phyloP scores from a whole-genome alignment of 2,113 vertebrate genomes.

The Sceloporus undulatus region DNA sequence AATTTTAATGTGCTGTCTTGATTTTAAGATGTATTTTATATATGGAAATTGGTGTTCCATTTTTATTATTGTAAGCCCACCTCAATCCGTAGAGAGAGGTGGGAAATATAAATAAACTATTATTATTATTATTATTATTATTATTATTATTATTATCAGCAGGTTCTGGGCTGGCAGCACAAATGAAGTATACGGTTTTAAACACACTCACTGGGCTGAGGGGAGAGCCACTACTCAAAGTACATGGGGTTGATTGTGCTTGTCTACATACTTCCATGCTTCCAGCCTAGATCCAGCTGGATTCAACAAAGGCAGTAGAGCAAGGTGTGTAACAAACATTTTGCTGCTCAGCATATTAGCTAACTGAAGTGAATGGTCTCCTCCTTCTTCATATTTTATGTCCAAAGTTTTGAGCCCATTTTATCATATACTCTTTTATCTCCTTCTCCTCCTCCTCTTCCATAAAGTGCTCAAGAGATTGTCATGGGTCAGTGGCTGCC shows the following conservation, averaged over 20 bases:
- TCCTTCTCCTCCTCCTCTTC: too few species aligned
- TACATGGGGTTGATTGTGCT: not conserved
- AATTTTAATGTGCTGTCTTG: too few species aligned
- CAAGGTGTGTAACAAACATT: not conserved
- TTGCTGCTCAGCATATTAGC: not conserved
- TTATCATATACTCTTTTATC: too few species aligned
- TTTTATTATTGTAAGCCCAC: too few species aligned
- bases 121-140: too few species aligned
- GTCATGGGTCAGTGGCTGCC: not conserved
- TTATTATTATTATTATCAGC: too few species aligned
- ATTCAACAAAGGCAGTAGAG: not conserved
- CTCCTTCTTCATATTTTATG: too few species aligned
- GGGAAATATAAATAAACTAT: too few species aligned
- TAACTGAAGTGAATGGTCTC: not conserved
- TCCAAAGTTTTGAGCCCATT: too few species aligned
- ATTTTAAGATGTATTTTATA: too few species aligned
- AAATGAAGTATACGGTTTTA: not conserved
- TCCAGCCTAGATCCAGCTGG: not conserved
- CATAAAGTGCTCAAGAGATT: not conserved
- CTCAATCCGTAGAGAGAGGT: too few species aligned
- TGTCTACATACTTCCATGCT: not conserved
- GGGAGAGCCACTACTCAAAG: not conserved
- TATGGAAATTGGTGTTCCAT: too few species aligned
- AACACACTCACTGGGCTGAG: not conserved
- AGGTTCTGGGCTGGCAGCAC: not conserved